Base-by-base conservation (phyloP, 2,113 vertebrate genomes). In the Isichthys henryi region DNA sequence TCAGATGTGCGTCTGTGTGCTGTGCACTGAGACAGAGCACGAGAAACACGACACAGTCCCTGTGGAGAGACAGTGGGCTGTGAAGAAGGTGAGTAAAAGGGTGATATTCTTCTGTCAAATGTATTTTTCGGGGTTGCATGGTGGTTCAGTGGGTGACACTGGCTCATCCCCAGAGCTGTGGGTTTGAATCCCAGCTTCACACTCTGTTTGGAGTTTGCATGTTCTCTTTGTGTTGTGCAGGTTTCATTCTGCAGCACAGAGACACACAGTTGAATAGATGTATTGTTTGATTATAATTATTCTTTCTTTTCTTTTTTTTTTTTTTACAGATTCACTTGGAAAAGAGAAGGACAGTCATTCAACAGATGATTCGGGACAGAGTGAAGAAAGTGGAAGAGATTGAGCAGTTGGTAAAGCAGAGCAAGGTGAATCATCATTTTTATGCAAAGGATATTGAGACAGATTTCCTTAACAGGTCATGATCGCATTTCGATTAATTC, bases 1-100 rank as follows among this genome's bases (percentile, higher is more conserved):
- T 0, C 45, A n/a, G 0, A 50, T 0, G 9, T 91, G 19, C 5
- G 8, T 93, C 89, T 95, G 94, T 0, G 0, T 3, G 1, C 58
- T 93, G 3, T 94, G 95, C 92, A 85, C 88, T 35, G 88, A 89
- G 88, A 90, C 52, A 0, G 91, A 90, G 56, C 91, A 91, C 77
- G 49, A 86, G 53, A 77, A 21, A n/a, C 91, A 91, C 2, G 46
- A 89, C 10, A 90, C 45, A 13, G 84, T 91, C 23, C 89, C 88
- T n/a, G 88, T 86, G n/a, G 91, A 91, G 48, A 13, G 77, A 74
- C 56, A 89, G 35, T 89, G 89, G 27, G 62, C 27, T 11, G 88
- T 88, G 85, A 91, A 88, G 56, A 90, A 89, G 91, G 91, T 91
- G 27, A 53, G 46, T 11, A 86, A 86, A 56, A 35, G 0, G 13